These are phyloP conservation scores for Thunnus albacares DNA, from an alignment of 2,797 vertebrate genomes.

Conservation along the genomic window DNA sequence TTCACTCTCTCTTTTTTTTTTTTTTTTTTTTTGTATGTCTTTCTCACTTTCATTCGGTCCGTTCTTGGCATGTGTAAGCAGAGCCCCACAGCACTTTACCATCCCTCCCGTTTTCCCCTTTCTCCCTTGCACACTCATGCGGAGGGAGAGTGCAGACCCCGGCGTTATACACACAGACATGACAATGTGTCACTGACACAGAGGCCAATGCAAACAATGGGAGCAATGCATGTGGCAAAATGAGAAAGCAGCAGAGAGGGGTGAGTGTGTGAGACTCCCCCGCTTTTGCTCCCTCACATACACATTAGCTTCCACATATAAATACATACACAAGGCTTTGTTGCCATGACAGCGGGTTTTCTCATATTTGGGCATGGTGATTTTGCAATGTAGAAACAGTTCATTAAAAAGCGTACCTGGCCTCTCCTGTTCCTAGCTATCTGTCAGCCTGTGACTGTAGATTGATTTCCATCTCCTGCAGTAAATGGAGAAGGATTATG, in stretches of 20 bases:
- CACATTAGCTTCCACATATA: conserved; percentile 71
- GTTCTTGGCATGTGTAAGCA: conserved; percentile 62
- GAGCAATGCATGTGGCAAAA: conserved; percentile 76
- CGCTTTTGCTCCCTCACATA: conserved; percentile 53
- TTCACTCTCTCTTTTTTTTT: conserved; percentile 41
- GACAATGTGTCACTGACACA: conserved; percentile 83
- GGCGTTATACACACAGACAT: conserved; percentile 76
- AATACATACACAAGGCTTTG: conserved; percentile 78
- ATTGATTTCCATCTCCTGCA: conserved; percentile 71
- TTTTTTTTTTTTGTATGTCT: conserved; percentile 49
- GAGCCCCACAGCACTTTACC: conserved; percentile 39
- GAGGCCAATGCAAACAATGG: conserved; percentile 78
- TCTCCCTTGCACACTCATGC: conserved; percentile 50
- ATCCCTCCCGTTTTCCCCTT: conserved; percentile 33
- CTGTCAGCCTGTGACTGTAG: conserved; percentile 62
- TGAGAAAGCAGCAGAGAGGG: conserved; percentile 61
- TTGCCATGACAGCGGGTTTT: conserved; percentile 82
- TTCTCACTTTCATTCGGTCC: conserved; percentile 54
- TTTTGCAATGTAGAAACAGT: conserved; percentile 69
- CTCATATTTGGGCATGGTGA: conserved; percentile 64
- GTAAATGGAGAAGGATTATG: conserved; percentile 65
- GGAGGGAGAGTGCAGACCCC: conserved; percentile 53
- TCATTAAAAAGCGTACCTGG: conserved; percentile 77
- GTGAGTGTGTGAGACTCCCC: conserved; percentile 47
- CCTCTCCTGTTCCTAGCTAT: conserved; percentile 57